Evolutionary conservation across 1,140 invertebrate genomes (phyloP), one percentile per base, ranked within the genome.

Genomic region (Manduca sexta): DNA sequence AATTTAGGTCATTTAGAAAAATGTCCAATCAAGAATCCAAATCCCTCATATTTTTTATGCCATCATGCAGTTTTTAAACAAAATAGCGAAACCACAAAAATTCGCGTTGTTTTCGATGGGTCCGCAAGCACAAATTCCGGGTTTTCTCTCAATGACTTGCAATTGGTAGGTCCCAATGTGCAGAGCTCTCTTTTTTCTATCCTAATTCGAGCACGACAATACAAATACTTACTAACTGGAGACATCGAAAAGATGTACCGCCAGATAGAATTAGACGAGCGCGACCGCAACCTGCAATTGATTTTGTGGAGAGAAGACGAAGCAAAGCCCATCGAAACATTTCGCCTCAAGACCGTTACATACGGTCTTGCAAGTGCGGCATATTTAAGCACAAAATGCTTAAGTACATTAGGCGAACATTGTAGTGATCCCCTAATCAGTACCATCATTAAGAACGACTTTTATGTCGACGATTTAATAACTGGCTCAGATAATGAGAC

Each of bases 401-500:
- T 41, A 11, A 18, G 16, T 10, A 15, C 17, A 45, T 6, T 74
- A 26, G 69, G 65, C 3, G 47, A 69, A 21, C 59, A 69, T 5
- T 53, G 52, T 41, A 35, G 51, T 11, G 44, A 53, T n/a, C 29
- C 56, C 5, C 53, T 49, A 38, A 72, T 76, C 7, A 38, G 34
- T 33, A 64, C 41, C 7, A 61, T 77, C 2, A 70, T 84, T 4
- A 37, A 51, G 29, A 50, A 34, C 0, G 74, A 86, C 68, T 80
- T 87, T 39, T 88, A 87, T 42, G 74, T 87, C 1, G 86, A 88
- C 62, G 86, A 88, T 58, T 16, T 87, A 0, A 50, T 85, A 4
- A 74, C 74, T 0, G 77, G 80, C 1, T 35, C 52, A n/a, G 47
- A 86, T 45, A 45, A 39, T 33, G 31, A 49, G 33, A 6, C 14